A percentile compares a stretch with the other conserved stretches of the same genome.
These are phyloP conservation scores for Todus mexicanus DNA, from an alignment of 2,797 vertebrate species.

Conservation along the genomic window DNA sequence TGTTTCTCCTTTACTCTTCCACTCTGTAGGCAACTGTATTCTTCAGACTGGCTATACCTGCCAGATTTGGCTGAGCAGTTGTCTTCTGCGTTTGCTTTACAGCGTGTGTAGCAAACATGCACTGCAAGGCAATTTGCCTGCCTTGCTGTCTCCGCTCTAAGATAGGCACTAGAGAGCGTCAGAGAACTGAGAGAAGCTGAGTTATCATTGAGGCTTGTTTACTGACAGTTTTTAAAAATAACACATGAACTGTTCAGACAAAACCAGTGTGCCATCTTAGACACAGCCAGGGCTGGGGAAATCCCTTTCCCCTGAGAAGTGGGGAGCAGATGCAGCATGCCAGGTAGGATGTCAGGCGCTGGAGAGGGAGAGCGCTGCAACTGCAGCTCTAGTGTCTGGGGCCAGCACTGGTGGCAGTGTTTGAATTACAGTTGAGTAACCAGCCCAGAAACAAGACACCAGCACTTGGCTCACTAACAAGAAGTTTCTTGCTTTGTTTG, in stretches of 20 bases:
- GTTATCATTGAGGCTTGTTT: not conserved
- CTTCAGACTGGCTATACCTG: not conserved
- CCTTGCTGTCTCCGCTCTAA: not conserved
- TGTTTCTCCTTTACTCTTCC: not conserved
- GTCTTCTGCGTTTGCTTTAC: not conserved
- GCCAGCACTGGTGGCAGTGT: not conserved
- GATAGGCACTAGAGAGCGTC: slow-evolving; percentile 50
- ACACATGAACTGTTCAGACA: not conserved
- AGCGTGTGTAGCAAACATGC: not conserved
- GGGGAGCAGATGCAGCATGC: not conserved
- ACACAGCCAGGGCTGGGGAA: not conserved
- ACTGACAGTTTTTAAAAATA: not conserved
- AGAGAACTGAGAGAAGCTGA: slow-evolving; percentile 34
- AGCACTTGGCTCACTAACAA: not conserved
- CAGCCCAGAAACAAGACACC: not conserved
- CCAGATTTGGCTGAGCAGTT: not conserved
- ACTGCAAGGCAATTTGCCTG: not conserved
- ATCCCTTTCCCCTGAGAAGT: not conserved
- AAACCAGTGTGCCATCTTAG: not conserved
- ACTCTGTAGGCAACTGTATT: not conserved
- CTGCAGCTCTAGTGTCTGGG: not conserved
- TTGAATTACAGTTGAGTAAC: not conserved
- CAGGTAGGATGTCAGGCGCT: not conserved
- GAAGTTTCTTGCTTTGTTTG: not conserved
- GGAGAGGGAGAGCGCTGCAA: not conserved